These are phyloP conservation scores for Phasianus colchicus DNA, from an alignment of 2,113 vertebrate genomes.

Conservation along the genomic window DNA sequence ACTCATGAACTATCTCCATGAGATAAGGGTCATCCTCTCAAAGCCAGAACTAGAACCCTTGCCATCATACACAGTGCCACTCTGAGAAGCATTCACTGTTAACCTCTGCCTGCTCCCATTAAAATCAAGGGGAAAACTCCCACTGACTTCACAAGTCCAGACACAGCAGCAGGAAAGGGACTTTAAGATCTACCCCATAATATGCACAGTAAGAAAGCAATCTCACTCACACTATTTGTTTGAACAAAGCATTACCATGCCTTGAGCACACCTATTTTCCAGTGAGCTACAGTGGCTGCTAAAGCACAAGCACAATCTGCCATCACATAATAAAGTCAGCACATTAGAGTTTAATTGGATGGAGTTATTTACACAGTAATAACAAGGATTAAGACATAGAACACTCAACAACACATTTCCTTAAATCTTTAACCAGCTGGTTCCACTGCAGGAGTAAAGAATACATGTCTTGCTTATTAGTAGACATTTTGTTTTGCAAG, in stretches of 20 bases:
- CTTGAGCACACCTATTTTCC: slow-evolving; percentile 54
- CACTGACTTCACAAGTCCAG: not conserved
- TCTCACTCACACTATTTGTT: not conserved
- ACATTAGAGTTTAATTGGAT: slow-evolving; percentile 72
- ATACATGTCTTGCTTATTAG: not conserved
- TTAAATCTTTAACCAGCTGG: slow-evolving; percentile 50
- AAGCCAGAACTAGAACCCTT: not conserved
- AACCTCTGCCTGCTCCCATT: not conserved
- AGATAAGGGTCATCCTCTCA: not conserved
- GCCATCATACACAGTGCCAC: not conserved
- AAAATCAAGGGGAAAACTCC: slow-evolving; percentile 1
- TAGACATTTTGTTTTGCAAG: not conserved
- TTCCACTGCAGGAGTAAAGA: slow-evolving; percentile 42
- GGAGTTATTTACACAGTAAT: slow-evolving; percentile 63
- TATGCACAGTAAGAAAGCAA: not conserved
- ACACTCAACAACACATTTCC: slow-evolving; percentile 27
- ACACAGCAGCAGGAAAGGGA: not conserved
- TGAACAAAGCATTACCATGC: slow-evolving; percentile 15
- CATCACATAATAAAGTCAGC: slow-evolving; percentile 55
- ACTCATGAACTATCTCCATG: not conserved
- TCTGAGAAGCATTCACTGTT: not conserved
- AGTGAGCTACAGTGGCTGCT: slow-evolving; percentile 37
- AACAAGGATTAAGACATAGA: slow-evolving; percentile 57
- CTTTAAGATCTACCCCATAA: not conserved
- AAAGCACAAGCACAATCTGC: slow-evolving; percentile 50